Percentiles rank a stretch among this genome's conserved stretches.
These are phyloP conservation scores for Trichosurus vulpecula DNA, from an alignment of 2,797 vertebrate genomes.

Conservation along the genomic window DNA sequence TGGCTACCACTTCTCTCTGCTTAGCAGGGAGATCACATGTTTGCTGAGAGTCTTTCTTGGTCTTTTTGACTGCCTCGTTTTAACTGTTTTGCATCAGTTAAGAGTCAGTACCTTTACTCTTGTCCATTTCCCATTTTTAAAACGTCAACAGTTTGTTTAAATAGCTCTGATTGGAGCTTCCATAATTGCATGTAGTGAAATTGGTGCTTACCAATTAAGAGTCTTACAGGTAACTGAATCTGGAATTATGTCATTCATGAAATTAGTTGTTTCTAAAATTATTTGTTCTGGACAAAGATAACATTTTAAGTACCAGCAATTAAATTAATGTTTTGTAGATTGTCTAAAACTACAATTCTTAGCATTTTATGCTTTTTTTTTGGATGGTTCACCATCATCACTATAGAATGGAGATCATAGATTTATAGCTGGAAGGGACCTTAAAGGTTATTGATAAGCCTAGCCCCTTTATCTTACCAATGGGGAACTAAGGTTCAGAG, in stretches of 20 bases:
- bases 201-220: background rate
- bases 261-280: background rate
- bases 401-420: background rate
- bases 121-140: background rate
- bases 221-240: background rate
- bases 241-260: background rate
- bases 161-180: background rate
- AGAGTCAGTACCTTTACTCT: background rate
- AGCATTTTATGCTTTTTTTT: background rate
- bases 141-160: background rate
- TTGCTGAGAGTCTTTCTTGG: background rate
- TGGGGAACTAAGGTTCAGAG: background rate
- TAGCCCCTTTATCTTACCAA: background rate
- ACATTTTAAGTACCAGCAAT: background rate
- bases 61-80: background rate
- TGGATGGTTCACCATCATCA: background rate
- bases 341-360: background rate
- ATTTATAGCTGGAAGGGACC: background rate
- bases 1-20: background rate
- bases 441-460: background rate
- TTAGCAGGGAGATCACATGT: background rate
- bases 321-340: background rate
- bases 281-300: background rate
- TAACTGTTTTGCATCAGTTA: background rate
- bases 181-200: background rate